Percentiles rank a stretch among this genome's conserved stretches.
Conservation (phyloP, 2,113 vertebrate genomes). For the Silurus asotus region DNA sequence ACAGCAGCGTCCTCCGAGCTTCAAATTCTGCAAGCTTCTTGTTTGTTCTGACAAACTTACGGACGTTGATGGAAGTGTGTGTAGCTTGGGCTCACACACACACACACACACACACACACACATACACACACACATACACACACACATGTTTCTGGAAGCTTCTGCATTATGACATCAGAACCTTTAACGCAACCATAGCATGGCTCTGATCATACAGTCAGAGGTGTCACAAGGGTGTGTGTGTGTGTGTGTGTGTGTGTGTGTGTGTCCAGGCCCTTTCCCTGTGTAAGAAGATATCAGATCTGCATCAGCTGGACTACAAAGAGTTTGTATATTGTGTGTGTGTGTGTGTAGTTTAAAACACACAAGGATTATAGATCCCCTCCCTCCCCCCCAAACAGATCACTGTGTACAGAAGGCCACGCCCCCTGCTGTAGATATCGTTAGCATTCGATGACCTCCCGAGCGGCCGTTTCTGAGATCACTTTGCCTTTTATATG, state of each 20-base stretch:
- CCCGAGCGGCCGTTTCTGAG: constrained; percentile 78
- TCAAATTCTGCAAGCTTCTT: constrained; percentile 64
- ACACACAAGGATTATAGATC: constrained; percentile 52
- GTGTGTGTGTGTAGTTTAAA: constrained; percentile 82
- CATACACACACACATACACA: too few species aligned
- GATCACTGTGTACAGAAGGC: constrained; percentile 89
- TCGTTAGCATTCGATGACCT: constrained; percentile 70
- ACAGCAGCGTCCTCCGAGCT: constrained; percentile 54
- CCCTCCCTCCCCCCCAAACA: constrained; percentile 54
- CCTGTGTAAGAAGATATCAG: constrained; percentile 87
- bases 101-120: too few species aligned
- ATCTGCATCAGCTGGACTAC: constrained; percentile 78
- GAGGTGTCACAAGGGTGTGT: constrained; percentile 28
- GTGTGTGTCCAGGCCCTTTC: constrained; percentile 70
- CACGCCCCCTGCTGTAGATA: constrained; percentile 91
- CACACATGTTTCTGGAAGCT: constrained; percentile 18
- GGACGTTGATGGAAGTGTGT: constrained; percentile 29
- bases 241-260: neutral
- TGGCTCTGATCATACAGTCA: constrained; percentile 42
- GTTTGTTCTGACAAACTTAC: constrained; percentile 61
- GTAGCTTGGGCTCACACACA: neutral
- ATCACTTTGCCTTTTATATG: constrained; percentile 87
- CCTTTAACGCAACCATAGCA: constrained; percentile 17
- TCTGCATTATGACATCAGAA: constrained; percentile 18
- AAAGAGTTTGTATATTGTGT: constrained; percentile 74